Evolutionary conservation across 2,113 vertebrate species (phyloP).

Genomic region (Miniopterus natalensis): DNA sequence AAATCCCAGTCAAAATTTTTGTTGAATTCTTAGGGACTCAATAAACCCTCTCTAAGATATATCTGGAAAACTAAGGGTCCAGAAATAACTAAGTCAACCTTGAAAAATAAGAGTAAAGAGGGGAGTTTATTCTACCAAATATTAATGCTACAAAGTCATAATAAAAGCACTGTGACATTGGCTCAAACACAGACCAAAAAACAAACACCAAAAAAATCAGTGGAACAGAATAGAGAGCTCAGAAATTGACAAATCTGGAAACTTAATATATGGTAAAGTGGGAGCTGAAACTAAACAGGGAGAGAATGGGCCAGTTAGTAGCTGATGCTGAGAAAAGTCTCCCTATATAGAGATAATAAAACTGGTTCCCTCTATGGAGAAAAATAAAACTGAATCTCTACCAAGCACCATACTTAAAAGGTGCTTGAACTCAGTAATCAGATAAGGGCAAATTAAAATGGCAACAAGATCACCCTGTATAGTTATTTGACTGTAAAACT

Average conservation of each 20-base stretch:
- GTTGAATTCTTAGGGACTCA: not conserved
- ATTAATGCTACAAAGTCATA: not conserved
- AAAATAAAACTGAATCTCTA: not conserved
- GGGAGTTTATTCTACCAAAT: not conserved
- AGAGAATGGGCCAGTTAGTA: not conserved
- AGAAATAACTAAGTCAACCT: not conserved
- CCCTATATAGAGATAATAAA: not conserved
- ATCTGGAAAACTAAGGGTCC: not conserved
- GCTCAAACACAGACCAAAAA: not conserved
- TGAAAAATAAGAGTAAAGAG: not conserved
- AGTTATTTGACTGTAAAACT: not conserved
- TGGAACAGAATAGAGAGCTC: not conserved
- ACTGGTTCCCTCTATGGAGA: not conserved
- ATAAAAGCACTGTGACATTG: not conserved
- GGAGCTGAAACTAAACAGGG: too few species aligned
- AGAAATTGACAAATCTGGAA: not conserved
- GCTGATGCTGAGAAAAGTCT: not conserved
- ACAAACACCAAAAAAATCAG: not conserved
- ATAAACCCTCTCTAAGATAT: not conserved
- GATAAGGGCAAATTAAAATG: not conserved
- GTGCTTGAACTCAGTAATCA: not conserved
- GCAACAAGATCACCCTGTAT: not conserved
- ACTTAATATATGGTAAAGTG: not conserved
- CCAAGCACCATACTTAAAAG: not conserved
- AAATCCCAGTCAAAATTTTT: constrained; percentile 1